These are phyloP conservation scores for Perizoma flavofasciatum DNA, from an alignment of 2,888 invertebrate species.

Conservation along the genomic window DNA sequence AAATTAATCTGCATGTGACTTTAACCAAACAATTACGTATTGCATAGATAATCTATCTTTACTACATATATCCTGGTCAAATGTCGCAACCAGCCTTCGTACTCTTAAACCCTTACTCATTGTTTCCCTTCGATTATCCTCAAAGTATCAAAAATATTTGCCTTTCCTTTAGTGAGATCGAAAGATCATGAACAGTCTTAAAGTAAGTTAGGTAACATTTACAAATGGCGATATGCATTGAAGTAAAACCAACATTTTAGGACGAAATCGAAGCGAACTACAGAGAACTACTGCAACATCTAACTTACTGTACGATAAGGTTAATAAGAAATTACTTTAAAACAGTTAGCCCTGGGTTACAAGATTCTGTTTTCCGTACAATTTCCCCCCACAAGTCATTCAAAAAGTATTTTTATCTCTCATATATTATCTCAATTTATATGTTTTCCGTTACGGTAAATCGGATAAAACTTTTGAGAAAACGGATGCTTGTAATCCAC, in stretches of 20 bases:
- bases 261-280: slow-evolving; percentile 75
- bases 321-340: slow-evolving; percentile 65
- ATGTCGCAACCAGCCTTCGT: slow-evolving; percentile 27
- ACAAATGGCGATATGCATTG: slow-evolving; percentile 81
- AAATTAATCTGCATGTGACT: background rate
- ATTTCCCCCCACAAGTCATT: background rate
- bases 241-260: slow-evolving; percentile 74
- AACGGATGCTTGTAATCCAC: slow-evolving; percentile 29
- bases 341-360: slow-evolving; percentile 42
- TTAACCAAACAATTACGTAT: background rate
- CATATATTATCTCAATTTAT: slow-evolving; percentile 3
- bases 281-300: slow-evolving; percentile 69
- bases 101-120: slow-evolving; percentile 51
- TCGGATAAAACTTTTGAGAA: slow-evolving; percentile 10
- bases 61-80: slow-evolving; percentile 25
- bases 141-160: slow-evolving; percentile 84
- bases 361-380: slow-evolving; percentile 23
- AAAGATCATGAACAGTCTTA: slow-evolving; percentile 82
- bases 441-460: background rate
- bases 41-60: slow-evolving; percentile 6
- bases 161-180: slow-evolving; percentile 82
- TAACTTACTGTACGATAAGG: slow-evolving; percentile 64
- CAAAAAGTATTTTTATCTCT: too few relatives aligned
- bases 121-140: slow-evolving; percentile 81
- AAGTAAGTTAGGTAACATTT: slow-evolving; percentile 83